These are phyloP conservation scores for Guaruba guarouba DNA, from an alignment of 2,113 vertebrate species.

Conservation along the genomic window DNA sequence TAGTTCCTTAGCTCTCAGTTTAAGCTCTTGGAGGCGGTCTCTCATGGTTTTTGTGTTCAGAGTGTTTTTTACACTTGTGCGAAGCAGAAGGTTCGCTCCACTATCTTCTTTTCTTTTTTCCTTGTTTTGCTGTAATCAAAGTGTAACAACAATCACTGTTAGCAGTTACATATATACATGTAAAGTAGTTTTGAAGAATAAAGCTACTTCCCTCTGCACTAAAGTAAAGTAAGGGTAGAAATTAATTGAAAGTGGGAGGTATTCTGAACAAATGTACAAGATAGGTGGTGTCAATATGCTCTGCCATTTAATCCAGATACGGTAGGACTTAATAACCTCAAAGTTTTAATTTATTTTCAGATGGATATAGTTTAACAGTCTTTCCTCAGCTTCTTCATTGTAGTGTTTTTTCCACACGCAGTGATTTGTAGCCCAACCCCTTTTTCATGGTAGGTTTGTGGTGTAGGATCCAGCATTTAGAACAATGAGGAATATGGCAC, in stretches of 20 bases:
- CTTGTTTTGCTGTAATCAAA: constrained; percentile 22
- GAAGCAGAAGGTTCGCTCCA: background rate
- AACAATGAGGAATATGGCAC: background rate
- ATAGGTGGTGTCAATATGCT: background rate
- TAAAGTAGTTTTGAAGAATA: background rate
- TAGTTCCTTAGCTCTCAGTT: constrained; percentile 78
- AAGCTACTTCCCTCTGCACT: background rate
- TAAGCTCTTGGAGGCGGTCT: constrained; percentile 90
- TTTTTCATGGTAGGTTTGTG: background rate
- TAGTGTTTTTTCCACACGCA: background rate
- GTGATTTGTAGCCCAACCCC: background rate
- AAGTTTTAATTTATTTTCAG: background rate
- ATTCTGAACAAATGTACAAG: background rate
- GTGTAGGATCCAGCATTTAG: background rate
- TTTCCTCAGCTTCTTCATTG: background rate
- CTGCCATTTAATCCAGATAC: background rate
- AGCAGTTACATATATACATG: background rate
- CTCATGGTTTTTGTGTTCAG: constrained; percentile 73
- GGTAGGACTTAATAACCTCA: background rate
- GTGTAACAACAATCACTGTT: background rate
- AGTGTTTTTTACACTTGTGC: background rate
- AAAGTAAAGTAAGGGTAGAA: background rate
- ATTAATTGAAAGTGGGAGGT: background rate
- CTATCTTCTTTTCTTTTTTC: background rate
- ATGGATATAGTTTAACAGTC: background rate